Percentiles rank a stretch among this genome's conserved stretches.
Conservation (phyloP, 2,797 vertebrate species). For the Acipenser oxyrinchus region DNA sequence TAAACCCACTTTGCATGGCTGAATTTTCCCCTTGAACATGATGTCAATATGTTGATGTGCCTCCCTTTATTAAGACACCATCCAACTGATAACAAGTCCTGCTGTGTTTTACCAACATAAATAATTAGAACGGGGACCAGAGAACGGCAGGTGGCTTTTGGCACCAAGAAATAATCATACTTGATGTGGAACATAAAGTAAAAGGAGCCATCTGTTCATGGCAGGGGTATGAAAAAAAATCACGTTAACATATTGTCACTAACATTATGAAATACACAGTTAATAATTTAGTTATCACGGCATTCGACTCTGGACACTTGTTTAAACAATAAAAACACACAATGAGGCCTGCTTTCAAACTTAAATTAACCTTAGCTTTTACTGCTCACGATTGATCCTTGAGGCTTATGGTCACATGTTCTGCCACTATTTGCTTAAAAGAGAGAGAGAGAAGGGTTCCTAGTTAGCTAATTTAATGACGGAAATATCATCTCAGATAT, state of each 20-base stretch:
- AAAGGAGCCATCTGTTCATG: conserved; percentile 99
- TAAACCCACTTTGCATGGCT: conserved; percentile 45
- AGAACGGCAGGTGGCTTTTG: conserved; percentile 98
- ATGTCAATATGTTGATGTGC: conserved; percentile 99
- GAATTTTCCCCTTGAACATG: conserved; percentile 92
- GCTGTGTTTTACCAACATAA: conserved; percentile 99
- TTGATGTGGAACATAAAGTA: conserved; percentile 99
- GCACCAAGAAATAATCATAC: conserved; percentile 98
- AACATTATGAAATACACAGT: conserved; percentile 98
- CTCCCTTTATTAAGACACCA: conserved; percentile 98
- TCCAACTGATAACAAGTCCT: conserved; percentile 98
- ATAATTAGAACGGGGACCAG: conserved; percentile 97
- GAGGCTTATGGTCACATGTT: conserved; percentile 36
- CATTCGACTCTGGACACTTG: conserved; percentile 72
- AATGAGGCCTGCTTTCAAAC: conserved; percentile 33
- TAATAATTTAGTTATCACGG: conserved; percentile 94
- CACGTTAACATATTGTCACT: conserved; percentile 98
- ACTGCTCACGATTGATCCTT: conserved; percentile 28
- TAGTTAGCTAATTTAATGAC: conserved; percentile 5
- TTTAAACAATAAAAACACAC: conserved; percentile 62
- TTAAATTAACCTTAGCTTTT: conserved; percentile 44
- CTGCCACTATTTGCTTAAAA: conserved; percentile 36
- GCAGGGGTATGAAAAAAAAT: conserved; percentile 87
- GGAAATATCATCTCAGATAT: conserved; percentile 20
- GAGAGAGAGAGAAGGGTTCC: conserved; percentile 22